A percentile compares a stretch with the other conserved stretches of the same genome.
phyloP scores from a whole-genome alignment of 2,113 vertebrate species.

The Gymnarchus niloticus region DNA sequence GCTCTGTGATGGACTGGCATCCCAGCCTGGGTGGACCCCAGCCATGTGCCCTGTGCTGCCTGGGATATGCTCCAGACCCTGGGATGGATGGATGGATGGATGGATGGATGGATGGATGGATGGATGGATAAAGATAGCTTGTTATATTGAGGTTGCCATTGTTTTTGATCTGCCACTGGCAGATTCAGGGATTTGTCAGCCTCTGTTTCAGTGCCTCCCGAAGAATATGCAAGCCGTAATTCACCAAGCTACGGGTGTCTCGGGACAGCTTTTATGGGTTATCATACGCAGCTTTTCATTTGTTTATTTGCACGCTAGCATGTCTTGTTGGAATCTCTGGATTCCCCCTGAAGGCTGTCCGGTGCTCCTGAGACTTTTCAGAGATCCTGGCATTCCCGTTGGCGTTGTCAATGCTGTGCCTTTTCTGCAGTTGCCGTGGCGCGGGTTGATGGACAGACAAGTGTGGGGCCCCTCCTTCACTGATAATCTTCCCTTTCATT shows the following conservation, averaged over 20 bases:
- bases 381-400: not conserved
- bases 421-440: not conserved
- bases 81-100: too few relatives aligned
- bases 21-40: too few relatives aligned
- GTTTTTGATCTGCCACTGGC: conserved; percentile 13
- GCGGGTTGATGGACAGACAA: not conserved
- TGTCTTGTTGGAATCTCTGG: not conserved
- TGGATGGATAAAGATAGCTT: not conserved
- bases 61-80: too few relatives aligned
- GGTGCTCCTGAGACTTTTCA: not conserved
- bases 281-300: not conserved
- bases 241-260: not conserved
- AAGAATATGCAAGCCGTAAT: not conserved
- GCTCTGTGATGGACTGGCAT: too few relatives aligned
- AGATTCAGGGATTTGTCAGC: not conserved
- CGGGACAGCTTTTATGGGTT: not conserved
- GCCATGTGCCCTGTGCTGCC: too few relatives aligned
- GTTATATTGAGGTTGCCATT: not conserved
- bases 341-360: not conserved
- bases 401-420: too few relatives aligned
- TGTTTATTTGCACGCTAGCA: not conserved
- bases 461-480: not conserved
- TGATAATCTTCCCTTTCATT: not conserved
- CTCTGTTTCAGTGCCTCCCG: not conserved
- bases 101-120: too few relatives aligned